Conservation (phyloP, 1,140 invertebrate genomes). For the Mizuhopecten yessoensis region DNA sequence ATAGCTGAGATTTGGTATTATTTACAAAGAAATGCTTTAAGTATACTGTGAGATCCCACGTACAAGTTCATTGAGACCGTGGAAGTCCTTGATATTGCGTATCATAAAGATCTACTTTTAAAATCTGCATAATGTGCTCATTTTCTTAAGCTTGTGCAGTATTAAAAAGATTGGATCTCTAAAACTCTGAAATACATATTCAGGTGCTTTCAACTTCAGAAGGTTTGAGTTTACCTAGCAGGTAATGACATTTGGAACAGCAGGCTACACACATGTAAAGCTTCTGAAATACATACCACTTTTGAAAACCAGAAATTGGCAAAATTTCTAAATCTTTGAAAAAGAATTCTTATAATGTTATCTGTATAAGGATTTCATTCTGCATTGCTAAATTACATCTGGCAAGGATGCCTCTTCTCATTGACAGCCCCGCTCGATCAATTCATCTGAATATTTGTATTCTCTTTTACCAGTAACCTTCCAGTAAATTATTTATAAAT, state of each 20-base stretch:
- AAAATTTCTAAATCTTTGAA: conserved; percentile 7
- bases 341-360: background rate
- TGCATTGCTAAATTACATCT: background rate
- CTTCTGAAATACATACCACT: background rate
- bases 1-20: background rate
- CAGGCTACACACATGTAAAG: background rate
- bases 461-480: background rate
- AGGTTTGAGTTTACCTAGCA: background rate
- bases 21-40: conserved; percentile 8
- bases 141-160: background rate
- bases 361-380: background rate
- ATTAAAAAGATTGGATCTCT: background rate
- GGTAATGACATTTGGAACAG: background rate
- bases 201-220: background rate
- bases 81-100: background rate
- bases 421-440: background rate
- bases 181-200: background rate
- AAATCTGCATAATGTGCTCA: background rate
- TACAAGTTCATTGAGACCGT: background rate
- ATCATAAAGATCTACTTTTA: background rate
- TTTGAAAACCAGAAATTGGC: conserved; percentile 15
- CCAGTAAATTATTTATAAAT: background rate
- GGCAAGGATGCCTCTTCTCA: background rate
- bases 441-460: background rate
- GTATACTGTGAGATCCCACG: background rate